Evolutionary conservation across 2,113 vertebrate species (phyloP), one percentile per base, ranked within the genome.

Genomic region (Rynchops niger): DNA sequence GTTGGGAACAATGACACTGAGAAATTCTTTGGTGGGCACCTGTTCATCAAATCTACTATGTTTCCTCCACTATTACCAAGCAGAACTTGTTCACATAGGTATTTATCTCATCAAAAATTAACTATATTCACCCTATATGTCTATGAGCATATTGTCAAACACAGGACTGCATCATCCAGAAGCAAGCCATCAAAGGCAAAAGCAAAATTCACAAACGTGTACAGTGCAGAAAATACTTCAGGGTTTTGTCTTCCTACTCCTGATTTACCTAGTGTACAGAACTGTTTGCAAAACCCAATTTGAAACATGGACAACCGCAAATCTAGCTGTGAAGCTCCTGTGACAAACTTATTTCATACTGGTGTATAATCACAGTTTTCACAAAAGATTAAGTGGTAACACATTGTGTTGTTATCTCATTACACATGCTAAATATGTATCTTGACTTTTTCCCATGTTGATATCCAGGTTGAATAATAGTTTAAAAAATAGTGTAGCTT

Each of bases 31-130:
- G 20, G 58, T 89, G 69, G 70, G 59, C 70, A 90, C 69, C 59
- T 93, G 32, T 80, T 97, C 73, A 77, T 93, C 84, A 88, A 92
- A 90, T 58, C 53, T 69, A 74, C 61, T 69, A 56, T 82, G 70
- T 95, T 93, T 82, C 56, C 32, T 65, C 55, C 52, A 69, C 62
- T 90, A 82, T 70, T 38, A 94, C 88, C 82, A 86, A 94, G 71
- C 85, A 95, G 83, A 97, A 95, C 72, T 25, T 82, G 69, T 87
- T 93, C 86, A 42, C 29, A 22, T 26, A 32, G 8, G 43, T 70
- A 73, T 73, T 94, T 95, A 71, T n/a, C 61, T 83, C 66, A 43
- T 49, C 70, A 52, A 85, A 85, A 56, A 53, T 11, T 58, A 34
- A 42, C 66, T 81, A 32, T 58, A 70, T 49, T 62, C 6, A 25